phyloP scores from a whole-genome alignment of 2,113 vertebrate species.

The Otolemur garnettii region DNA sequence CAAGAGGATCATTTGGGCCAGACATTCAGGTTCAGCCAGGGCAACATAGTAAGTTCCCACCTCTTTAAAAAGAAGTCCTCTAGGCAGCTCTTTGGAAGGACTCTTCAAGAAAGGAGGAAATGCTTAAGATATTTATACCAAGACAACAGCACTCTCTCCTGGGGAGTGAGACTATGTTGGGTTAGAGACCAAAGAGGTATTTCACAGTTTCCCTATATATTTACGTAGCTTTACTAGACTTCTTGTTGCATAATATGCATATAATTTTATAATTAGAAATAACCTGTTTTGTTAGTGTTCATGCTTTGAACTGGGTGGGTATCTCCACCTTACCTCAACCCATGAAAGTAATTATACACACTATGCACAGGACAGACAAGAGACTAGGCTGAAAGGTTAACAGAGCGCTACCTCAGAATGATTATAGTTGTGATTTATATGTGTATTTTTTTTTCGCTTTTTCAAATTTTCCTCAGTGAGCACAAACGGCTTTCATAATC shows the following conservation, averaged over 20 bases:
- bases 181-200: neutral
- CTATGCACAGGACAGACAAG: neutral
- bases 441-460: neutral
- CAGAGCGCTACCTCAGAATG: neutral
- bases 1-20: neutral
- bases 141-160: neutral
- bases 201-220: neutral
- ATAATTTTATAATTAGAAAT: constrained; percentile 23
- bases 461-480: neutral
- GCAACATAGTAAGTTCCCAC: neutral
- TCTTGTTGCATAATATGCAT: neutral
- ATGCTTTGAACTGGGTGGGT: neutral
- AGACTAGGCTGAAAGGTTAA: neutral
- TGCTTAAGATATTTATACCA: neutral
- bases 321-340: neutral
- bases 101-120: neutral
- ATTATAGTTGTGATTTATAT: neutral
- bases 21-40: neutral
- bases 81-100: neutral
- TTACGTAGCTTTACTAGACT: neutral
- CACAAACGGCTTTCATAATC: neutral
- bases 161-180: neutral
- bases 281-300: neutral
- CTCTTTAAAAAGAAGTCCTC: neutral
- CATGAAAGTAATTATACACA: neutral